A percentile compares a stretch with the other conserved stretches of the same genome.
These are phyloP conservation scores for Trissolcus brochymenae DNA, from an alignment of 2,888 invertebrate species.

Conservation along the genomic window DNA sequence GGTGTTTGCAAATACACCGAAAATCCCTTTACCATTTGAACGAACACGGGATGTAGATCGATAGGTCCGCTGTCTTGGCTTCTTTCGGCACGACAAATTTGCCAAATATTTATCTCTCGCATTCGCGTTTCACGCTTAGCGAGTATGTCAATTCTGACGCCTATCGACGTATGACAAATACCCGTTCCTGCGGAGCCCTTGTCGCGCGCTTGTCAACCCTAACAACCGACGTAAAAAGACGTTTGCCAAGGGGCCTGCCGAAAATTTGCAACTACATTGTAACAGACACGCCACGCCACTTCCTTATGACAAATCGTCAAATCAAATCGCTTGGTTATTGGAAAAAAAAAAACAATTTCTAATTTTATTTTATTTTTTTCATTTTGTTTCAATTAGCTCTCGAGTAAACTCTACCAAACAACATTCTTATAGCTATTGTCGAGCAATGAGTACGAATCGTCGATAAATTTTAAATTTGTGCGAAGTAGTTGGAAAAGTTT, in stretches of 20 bases:
- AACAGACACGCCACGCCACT: conserved; percentile 53
- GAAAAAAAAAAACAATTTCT: too few relatives aligned
- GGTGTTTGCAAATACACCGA: conserved; percentile 66
- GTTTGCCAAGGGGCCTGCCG: conserved; percentile 49
- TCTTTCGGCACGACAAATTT: conserved; percentile 70
- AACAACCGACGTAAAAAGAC: conserved; percentile 65
- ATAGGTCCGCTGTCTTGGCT: conserved; percentile 58
- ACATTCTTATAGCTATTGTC: too few relatives aligned
- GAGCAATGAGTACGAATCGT: conserved; percentile 1
- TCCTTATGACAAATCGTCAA: conserved; percentile 28
- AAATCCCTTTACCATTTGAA: conserved; percentile 72
- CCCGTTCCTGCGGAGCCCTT: conserved; percentile 61
- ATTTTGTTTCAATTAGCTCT: conserved; percentile 9
- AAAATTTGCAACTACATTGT: conserved; percentile 53
- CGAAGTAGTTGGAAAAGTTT: conserved; percentile 22
- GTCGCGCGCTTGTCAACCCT: conserved; percentile 66
- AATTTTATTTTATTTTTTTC: background rate
- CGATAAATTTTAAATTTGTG: conserved; percentile 18
- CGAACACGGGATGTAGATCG: conserved; percentile 70
- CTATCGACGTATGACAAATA: conserved; percentile 76
- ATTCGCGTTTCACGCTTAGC: conserved; percentile 67
- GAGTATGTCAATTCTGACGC: conserved; percentile 73
- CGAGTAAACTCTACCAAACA: too few relatives aligned
- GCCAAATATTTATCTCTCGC: conserved; percentile 75
- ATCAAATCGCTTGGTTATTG: conserved; percentile 12